These are phyloP conservation scores for Pinna nobilis DNA, from an alignment of 1,140 invertebrate species.

Conservation along the genomic window DNA sequence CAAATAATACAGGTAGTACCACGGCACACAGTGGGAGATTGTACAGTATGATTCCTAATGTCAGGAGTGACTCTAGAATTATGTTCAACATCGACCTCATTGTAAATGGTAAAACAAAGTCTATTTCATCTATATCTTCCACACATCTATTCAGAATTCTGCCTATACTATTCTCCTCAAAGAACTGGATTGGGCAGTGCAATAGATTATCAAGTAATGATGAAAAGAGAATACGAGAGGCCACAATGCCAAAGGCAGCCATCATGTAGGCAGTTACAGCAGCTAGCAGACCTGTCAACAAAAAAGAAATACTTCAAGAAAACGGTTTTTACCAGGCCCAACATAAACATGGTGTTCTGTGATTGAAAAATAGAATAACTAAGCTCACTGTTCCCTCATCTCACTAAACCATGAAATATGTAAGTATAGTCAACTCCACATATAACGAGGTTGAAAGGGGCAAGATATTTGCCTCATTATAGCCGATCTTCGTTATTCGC, in stretches of 20 bases:
- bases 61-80: conserved; percentile 85
- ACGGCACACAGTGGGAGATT: conserved; percentile 89
- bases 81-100: conserved; percentile 74
- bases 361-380: neutral
- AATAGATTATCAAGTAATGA: conserved; percentile 78
- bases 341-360: neutral
- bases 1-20: conserved; percentile 88
- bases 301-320: conserved; percentile 20
- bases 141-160: conserved; percentile 85
- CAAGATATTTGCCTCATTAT: too few species aligned
- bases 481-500: too few species aligned
- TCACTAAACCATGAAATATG: neutral
- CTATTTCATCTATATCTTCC: conserved; percentile 76
- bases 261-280: conserved; percentile 58
- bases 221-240: conserved; percentile 67
- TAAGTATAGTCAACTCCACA: neutral
- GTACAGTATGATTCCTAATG: conserved; percentile 90
- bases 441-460: neutral
- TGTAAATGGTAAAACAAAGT: conserved; percentile 76
- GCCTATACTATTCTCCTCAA: conserved; percentile 86
- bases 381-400: neutral
- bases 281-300: conserved; percentile 62
- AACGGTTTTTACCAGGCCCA: neutral
- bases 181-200: conserved; percentile 82
- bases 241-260: conserved; percentile 68